Base-by-base conservation (phyloP, 2,797 vertebrate genomes). In the Yasuhikotakia modesta region DNA sequence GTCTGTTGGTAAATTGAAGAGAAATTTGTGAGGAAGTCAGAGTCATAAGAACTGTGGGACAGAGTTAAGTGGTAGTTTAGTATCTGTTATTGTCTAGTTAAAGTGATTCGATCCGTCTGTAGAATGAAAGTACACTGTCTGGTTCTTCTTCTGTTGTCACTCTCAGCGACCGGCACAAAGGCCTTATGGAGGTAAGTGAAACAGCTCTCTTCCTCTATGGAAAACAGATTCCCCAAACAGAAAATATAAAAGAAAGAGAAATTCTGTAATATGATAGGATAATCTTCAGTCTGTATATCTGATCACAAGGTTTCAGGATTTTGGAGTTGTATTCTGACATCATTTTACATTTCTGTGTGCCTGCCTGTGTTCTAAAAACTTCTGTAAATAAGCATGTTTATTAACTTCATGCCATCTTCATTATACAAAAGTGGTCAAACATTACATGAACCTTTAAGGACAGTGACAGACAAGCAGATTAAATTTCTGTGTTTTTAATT, bases 121-220 rank as follows among this genome's bases (percentile, higher is more conserved):
- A 72, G 7, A 35, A 85, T 85, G 83, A 85, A 83, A 43, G 22
- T 66, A 2, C 55, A 57, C 48, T 32, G 17, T 19, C 73, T 71
- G 79, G n/a, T 45, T 35, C 19, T 79, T 57, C 73, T 85, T 3
- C 5, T 70, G 12, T 17, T 85, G 58, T 77, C 48, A 8, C n/a
- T 79, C 45, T 70, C 53, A 63, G 21, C 65, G 27, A 74, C 60
- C 35, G 63, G 21, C 16, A 46, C 35, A 50, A 45, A 83, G 24
- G 76, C 79, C 27, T 71, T 85, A 50, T 43, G 60, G 45, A 85
- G 83, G 83, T 85, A 74, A 32, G 79, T 71, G 22, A 70, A n/a
- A n/a, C 6, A 24, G 11, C 39, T 50, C 12, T 5, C 7, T 70
- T 64, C 4, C 16, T 71, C 3, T 52, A 2, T 67, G 17, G 4